A percentile compares a stretch with the other conserved stretches of the same genome.
Conservation (phyloP, 2,888 invertebrate genomes). For the Cephus nigrinus region DNA sequence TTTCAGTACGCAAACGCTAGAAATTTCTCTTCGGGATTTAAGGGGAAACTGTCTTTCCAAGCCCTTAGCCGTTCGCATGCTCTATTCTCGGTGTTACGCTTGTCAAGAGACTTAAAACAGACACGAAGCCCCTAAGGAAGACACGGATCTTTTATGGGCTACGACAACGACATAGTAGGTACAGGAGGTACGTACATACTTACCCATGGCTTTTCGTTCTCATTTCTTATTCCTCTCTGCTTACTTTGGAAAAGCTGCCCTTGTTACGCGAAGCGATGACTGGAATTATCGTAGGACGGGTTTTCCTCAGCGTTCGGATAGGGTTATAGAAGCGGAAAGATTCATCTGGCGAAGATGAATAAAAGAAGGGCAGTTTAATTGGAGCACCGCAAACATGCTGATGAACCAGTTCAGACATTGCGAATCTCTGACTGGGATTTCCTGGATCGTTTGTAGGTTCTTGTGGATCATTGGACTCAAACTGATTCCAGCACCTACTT, state of each 20-base stretch:
- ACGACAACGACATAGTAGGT: neutral
- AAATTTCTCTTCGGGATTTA: neutral
- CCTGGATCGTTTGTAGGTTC: neutral
- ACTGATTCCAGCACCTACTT: neutral
- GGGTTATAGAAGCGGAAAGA: neutral
- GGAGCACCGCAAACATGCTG: neutral
- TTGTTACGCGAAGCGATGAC: neutral
- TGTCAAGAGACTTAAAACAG: neutral
- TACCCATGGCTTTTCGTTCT: neutral
- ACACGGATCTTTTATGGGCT: neutral
- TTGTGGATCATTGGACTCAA: neutral
- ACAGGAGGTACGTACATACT: neutral
- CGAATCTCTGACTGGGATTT: neutral
- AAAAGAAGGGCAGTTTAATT: neutral
- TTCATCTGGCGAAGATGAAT: neutral
- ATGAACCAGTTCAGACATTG: neutral
- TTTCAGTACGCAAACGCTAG: neutral
- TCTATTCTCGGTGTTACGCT: neutral
- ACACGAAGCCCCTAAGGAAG: neutral
- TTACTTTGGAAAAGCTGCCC: neutral
- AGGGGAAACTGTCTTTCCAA: neutral
- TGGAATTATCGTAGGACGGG: neutral
- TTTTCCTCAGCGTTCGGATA: neutral
- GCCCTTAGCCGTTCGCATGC: neutral
- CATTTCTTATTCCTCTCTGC: neutral